Evolutionary conservation across 2,888 invertebrate genomes (phyloP).

Genomic region (Hoplodrina blanda): DNA sequence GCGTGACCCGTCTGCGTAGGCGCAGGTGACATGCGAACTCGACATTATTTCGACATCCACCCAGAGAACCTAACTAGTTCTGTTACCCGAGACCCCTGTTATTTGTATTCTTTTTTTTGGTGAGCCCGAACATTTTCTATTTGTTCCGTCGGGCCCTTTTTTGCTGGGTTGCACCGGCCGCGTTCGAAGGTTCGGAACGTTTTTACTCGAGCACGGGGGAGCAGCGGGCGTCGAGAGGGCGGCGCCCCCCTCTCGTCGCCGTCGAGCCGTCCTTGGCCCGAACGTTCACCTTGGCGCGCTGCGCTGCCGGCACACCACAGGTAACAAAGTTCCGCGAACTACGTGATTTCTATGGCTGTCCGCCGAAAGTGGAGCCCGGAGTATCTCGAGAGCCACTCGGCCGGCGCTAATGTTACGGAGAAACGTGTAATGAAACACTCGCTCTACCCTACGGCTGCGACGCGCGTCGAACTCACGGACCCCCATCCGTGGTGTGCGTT

Average conservation of each 20-base stretch:
- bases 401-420: constrained; percentile 81
- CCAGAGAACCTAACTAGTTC: constrained; percentile 80
- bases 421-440: constrained; percentile 84
- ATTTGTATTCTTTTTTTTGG: constrained; percentile 83
- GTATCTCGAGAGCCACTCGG: constrained; percentile 76
- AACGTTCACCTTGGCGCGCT: constrained; percentile 90
- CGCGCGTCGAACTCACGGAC: constrained; percentile 50
- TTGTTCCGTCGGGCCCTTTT: constrained; percentile 89
- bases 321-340: constrained; percentile 91
- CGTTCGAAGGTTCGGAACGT: constrained; percentile 85
- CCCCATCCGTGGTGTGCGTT: constrained; percentile 66
- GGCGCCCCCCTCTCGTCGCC: constrained; percentile 81
- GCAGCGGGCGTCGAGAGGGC: constrained; percentile 65
- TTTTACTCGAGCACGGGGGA: constrained; percentile 82
- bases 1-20: constrained; percentile 85
- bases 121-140: constrained; percentile 84
- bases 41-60: constrained; percentile 78
- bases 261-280: constrained; percentile 89
- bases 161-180: constrained; percentile 86
- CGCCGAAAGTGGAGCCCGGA: constrained; percentile 86
- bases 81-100: constrained; percentile 86
- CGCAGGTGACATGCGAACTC: constrained; percentile 87
- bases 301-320: constrained; percentile 87
- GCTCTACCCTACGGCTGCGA: constrained; percentile 66
- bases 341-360: constrained; percentile 89